These are phyloP conservation scores for Pelochelys cantorii DNA, from an alignment of 2,797 vertebrate genomes.

Conservation along the genomic window DNA sequence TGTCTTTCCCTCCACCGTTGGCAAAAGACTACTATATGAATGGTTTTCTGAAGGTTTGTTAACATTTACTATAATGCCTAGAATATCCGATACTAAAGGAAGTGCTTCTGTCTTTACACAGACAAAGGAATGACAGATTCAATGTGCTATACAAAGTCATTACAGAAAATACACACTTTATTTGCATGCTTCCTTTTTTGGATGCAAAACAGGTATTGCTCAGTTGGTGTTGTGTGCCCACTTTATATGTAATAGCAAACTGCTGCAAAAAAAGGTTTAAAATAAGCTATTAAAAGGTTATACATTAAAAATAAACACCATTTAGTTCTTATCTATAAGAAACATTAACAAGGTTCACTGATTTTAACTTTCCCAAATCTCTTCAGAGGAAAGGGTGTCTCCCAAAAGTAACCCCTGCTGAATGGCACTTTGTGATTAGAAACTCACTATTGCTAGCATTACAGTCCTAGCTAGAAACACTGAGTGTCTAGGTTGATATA, in stretches of 20 bases:
- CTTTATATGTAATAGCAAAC: neutral
- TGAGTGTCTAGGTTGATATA: neutral
- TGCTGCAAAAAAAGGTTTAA: neutral
- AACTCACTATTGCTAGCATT: rapidly evolving
- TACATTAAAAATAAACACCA: neutral
- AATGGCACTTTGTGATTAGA: conserved; percentile 24
- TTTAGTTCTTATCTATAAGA: conserved; percentile 38
- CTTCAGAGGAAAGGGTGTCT: neutral
- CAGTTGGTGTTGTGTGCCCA: neutral
- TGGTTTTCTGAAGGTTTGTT: neutral
- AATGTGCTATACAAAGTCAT: neutral
- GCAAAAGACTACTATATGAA: neutral
- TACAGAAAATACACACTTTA: neutral
- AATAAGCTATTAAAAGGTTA: neutral
- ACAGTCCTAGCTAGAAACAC: neutral
- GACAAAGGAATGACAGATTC: neutral
- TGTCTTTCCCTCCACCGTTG: neutral
- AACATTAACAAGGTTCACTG: neutral
- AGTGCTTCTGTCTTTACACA: neutral
- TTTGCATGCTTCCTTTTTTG: neutral
- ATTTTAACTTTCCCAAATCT: neutral
- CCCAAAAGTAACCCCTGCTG: neutral
- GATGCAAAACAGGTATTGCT: neutral
- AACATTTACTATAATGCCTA: neutral
- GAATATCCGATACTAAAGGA: conserved; percentile 16